These are phyloP conservation scores for Ophioninae sp. DNA, from an alignment of 2,888 invertebrate species.

Conservation along the genomic window DNA sequence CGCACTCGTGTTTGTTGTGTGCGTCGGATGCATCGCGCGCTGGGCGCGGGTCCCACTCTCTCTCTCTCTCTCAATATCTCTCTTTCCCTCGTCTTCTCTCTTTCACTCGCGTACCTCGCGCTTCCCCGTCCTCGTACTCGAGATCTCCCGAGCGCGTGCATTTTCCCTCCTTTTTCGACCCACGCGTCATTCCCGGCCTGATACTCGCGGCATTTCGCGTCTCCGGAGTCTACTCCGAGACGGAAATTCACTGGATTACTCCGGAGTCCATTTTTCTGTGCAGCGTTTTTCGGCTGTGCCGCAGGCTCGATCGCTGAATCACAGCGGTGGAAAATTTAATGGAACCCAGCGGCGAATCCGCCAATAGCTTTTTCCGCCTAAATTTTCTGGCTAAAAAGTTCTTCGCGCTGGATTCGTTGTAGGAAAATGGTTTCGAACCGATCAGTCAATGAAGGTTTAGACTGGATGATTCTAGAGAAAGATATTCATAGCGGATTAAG, in stretches of 20 bases:
- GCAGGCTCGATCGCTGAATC: too few species aligned
- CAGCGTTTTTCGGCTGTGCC: too few species aligned
- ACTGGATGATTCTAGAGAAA: not conserved
- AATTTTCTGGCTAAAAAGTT: not conserved
- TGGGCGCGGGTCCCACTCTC: slow-evolving; percentile 63
- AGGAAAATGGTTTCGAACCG: not conserved
- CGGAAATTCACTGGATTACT: too few species aligned
- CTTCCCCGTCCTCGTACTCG: slow-evolving; percentile 60
- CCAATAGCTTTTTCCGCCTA: too few species aligned
- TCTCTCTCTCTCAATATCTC: slow-evolving; percentile 51
- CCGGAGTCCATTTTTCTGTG: too few species aligned
- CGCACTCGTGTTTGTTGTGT: slow-evolving; percentile 70
- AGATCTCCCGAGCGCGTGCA: slow-evolving; percentile 1
- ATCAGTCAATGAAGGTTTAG: not conserved
- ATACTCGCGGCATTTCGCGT: too few species aligned
- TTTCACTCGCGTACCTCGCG: slow-evolving; percentile 26
- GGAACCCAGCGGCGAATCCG: too few species aligned
- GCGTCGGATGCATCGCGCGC: slow-evolving; percentile 72
- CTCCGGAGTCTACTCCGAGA: too few species aligned
- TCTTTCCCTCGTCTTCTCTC: slow-evolving; percentile 23
- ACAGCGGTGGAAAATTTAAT: too few species aligned
- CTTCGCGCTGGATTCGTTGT: not conserved
- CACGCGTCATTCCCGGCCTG: not conserved
- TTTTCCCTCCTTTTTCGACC: slow-evolving; percentile 24
- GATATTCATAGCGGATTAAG: not conserved